These are phyloP conservation scores for Lemur catta DNA, from an alignment of 2,797 vertebrate species.

Conservation along the genomic window DNA sequence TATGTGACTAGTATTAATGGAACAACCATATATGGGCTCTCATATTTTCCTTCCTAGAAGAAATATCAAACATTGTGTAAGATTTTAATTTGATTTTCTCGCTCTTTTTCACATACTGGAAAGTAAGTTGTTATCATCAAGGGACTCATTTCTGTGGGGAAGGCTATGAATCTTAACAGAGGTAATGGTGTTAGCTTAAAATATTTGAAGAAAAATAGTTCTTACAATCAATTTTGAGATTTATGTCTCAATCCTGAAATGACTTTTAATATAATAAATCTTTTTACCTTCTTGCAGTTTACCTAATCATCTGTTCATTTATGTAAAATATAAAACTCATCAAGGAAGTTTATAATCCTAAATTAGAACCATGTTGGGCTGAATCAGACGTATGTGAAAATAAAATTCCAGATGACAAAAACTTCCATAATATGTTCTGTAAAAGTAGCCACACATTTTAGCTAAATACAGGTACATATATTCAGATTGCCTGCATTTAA, in stretches of 20 bases:
- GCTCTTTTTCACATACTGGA: constrained; percentile 14
- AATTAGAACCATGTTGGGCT: background rate
- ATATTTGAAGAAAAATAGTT: constrained; percentile 2
- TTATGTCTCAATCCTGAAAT: background rate
- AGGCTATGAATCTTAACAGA: background rate
- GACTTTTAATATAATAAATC: background rate
- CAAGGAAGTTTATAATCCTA: background rate
- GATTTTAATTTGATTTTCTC: constrained; percentile 1
- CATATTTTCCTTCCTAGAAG: background rate
- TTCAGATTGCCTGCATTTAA: background rate
- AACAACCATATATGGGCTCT: background rate
- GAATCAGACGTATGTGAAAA: background rate
- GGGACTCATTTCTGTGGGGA: background rate
- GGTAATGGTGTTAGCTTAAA: constrained; percentile 10
- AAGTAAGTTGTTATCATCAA: background rate
- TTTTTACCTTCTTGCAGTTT: background rate
- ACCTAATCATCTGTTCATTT: background rate
- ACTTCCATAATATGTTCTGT: background rate
- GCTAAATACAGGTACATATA: background rate
- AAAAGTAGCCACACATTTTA: background rate
- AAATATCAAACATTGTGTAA: background rate
- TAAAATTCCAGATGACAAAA: background rate
- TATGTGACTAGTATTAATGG: background rate
- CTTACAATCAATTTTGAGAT: background rate
- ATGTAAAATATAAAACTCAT: background rate